phyloP scores from a whole-genome alignment of 1,140 invertebrate species.

The Cardiocondyla obscurior region DNA sequence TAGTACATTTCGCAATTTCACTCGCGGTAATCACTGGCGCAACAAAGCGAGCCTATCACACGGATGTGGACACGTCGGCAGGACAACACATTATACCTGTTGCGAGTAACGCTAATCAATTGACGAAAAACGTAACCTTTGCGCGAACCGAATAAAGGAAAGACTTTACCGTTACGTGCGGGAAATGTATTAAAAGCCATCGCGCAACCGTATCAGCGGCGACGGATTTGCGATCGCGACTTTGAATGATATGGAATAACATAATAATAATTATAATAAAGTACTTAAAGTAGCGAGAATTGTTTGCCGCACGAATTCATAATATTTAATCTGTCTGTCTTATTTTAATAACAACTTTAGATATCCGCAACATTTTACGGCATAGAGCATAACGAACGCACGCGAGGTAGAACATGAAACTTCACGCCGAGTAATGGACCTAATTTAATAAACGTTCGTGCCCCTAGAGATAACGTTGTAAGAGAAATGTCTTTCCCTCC shows the following conservation, averaged over 20 bases:
- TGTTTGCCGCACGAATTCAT: background rate
- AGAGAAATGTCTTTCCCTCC: slow-evolving; percentile 35
- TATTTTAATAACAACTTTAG: slow-evolving; percentile 28
- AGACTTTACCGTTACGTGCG: background rate
- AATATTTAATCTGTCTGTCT: background rate
- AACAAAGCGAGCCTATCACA: slow-evolving; percentile 59
- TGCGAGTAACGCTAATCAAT: slow-evolving; percentile 51
- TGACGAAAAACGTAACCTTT: background rate
- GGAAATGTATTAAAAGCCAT: background rate
- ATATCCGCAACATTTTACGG: background rate
- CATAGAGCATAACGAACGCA: slow-evolving; percentile 29
- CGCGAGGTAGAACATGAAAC: slow-evolving; percentile 44
- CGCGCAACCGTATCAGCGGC: background rate
- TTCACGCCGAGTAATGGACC: slow-evolving; percentile 33
- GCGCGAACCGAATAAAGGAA: background rate
- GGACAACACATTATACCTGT: slow-evolving; percentile 63
- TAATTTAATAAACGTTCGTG: slow-evolving; percentile 52
- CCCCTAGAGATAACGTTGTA: slow-evolving; percentile 22
- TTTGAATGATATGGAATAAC: background rate
- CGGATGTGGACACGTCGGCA: slow-evolving; percentile 28
- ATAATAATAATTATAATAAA: background rate
- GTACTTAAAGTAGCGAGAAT: background rate
- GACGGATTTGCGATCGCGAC: background rate
- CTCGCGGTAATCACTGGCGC: slow-evolving; percentile 20
- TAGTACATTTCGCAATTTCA: slow-evolving; percentile 40